These are phyloP conservation scores for Stenichneumon culpator DNA, from an alignment of 2,888 invertebrate species.

Conservation along the genomic window DNA sequence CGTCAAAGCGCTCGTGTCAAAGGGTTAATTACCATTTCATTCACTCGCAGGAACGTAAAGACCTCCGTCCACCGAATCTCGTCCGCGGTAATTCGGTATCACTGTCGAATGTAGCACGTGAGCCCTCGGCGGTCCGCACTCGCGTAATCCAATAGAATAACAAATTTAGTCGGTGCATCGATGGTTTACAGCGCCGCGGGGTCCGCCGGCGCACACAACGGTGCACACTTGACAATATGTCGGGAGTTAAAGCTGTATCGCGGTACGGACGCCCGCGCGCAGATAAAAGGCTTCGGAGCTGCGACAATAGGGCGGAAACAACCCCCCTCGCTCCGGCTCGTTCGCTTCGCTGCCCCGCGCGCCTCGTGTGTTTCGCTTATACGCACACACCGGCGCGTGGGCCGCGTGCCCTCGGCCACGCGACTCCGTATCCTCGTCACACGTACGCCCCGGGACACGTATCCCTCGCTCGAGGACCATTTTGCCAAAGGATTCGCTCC, in stretches of 20 bases:
- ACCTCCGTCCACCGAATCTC: slow-evolving; percentile 5
- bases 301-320: slow-evolving; percentile 76
- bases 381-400: slow-evolving; percentile 71
- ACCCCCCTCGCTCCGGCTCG: slow-evolving; percentile 69
- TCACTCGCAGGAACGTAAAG: not conserved
- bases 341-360: slow-evolving; percentile 61
- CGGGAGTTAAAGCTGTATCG: slow-evolving; percentile 62
- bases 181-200: slow-evolving; percentile 63
- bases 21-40: not conserved
- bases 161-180: slow-evolving; percentile 80
- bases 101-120: slow-evolving; percentile 42
- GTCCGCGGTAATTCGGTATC: slow-evolving; percentile 47
- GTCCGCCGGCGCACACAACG: slow-evolving; percentile 14
- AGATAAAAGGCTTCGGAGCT: slow-evolving; percentile 64
- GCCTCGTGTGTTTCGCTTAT: slow-evolving; percentile 61
- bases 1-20: not conserved
- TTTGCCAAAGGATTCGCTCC: slow-evolving; percentile 75
- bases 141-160: slow-evolving; percentile 82
- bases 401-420: slow-evolving; percentile 58
- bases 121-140: slow-evolving; percentile 35
- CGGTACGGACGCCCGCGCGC: slow-evolving; percentile 69
- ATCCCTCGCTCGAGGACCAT: slow-evolving; percentile 71
- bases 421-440: slow-evolving; percentile 75
- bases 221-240: slow-evolving; percentile 81
- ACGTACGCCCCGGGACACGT: slow-evolving; percentile 74